A percentile compares a stretch with the other conserved stretches of the same genome.
Evolutionary conservation across 2,113 vertebrate species (phyloP).

Genomic region (Struthidea cinerea): DNA sequence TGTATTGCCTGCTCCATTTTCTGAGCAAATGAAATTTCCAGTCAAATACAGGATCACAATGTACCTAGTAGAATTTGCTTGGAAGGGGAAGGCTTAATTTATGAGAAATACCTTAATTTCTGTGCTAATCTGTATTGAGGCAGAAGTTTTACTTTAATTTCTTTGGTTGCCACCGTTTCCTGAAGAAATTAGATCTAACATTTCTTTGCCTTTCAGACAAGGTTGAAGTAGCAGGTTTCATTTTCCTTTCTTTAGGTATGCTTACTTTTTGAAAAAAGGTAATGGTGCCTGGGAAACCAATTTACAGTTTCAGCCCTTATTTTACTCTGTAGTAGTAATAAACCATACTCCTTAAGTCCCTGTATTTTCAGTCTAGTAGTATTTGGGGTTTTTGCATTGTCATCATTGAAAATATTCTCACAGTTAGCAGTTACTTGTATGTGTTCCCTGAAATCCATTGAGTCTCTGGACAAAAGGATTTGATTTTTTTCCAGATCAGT

Average conservation of each 20-base stretch:
- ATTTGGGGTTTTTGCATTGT: not conserved
- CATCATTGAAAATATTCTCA: not conserved
- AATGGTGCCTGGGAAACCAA: not conserved
- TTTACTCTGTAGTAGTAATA: not conserved
- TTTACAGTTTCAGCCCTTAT: not conserved
- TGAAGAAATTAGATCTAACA: not conserved
- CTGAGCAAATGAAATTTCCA: not conserved
- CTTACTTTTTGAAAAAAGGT: not conserved
- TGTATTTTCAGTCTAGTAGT: not conserved
- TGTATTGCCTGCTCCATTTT: not conserved
- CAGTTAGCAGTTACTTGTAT: not conserved
- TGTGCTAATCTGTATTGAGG: not conserved
- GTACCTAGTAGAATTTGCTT: not conserved
- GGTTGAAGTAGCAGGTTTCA: not conserved
- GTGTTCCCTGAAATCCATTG: not conserved
- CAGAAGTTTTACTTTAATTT: not conserved
- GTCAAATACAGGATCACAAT: not conserved
- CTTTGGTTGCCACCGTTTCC: not conserved
- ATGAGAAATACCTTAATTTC: not conserved
- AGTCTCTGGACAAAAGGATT: not conserved
- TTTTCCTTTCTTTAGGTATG: not conserved
- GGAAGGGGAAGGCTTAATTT: not conserved
- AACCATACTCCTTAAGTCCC: not conserved
- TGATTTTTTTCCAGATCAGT: not conserved
- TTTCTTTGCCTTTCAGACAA: not conserved